Evolutionary conservation across 2,888 invertebrate species (phyloP), one percentile per base, ranked within the genome.

Genomic region (Eucriotettix oculatus): DNA sequence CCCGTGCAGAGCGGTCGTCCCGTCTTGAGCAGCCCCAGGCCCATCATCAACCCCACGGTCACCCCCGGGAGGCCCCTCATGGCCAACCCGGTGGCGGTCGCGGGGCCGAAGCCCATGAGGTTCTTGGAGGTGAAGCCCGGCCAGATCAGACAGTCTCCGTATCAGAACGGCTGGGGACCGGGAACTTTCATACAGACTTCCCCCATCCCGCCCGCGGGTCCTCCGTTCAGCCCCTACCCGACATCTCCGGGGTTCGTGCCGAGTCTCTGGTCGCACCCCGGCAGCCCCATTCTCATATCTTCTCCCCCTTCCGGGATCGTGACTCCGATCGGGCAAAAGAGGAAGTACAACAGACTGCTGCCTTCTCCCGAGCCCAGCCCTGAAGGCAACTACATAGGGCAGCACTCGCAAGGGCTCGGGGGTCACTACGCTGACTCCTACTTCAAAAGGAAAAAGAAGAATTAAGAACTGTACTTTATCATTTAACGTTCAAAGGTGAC

Each of bases 391-490:
- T 77, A 76, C 64, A 72, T 77, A 57, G 76, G 77, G 12, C 76
- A 77, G 64, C 77, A 76, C 66, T 76, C 77, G n/a, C 76, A 78
- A 65, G 76, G 78, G 3, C 68, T 78, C 10, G 76, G 78, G 0
- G 78, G 76, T 14, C 78, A 78, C 66, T 79, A 78, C 64, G 75
- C 76, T 11, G 76, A 77, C 65, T 74, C 76, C 2, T 76, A 75
- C 66, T 71, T 72, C 62, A 74, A 71, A 66, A 70, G 73, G 65
- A 73, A 73, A 66, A 72, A 72, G 68, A 73, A 71, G 65, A 66
- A 66, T 58, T 68, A 64, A 64, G 42, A 9, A n/a, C n/a, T n/a
- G n/a, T n/a, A n/a, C n/a, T n/a, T n/a, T n/a, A 40, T 1, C 10
- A 12, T n/a, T 1, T 17, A 48, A 29, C 40, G 41, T 56, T n/a